A percentile compares a stretch with the other conserved stretches of the same genome.
Conservation (phyloP, 2,888 invertebrate species). For the Copidosoma aretas region DNA sequence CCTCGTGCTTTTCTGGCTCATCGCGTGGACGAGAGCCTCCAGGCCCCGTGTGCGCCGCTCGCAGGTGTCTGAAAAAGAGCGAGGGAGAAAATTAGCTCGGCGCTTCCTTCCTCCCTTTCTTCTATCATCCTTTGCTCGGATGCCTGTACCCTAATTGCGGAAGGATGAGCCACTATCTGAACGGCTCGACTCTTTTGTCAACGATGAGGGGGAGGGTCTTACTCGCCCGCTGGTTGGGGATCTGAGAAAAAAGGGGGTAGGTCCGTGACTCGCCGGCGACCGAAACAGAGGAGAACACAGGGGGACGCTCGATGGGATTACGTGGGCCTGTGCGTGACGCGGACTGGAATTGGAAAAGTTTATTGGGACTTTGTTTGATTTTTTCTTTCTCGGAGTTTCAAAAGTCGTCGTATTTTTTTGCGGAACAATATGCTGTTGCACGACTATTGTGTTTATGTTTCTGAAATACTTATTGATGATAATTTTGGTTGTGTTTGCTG, state of each 20-base stretch:
- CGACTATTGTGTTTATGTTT: too few relatives aligned
- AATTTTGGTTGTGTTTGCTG: too few relatives aligned
- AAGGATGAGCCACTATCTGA: background rate
- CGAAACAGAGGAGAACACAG: background rate
- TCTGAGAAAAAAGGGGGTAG: background rate
- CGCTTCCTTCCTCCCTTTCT: background rate
- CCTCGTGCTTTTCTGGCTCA: slow-evolving; percentile 60
- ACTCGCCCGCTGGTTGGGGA: background rate
- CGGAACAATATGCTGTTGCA: too few relatives aligned
- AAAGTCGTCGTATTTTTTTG: too few relatives aligned
- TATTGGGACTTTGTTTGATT: too few relatives aligned
- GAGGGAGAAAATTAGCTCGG: background rate
- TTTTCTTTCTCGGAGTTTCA: too few relatives aligned
- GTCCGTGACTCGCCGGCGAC: background rate
- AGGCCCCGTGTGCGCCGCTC: slow-evolving; percentile 61
- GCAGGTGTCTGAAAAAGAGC: slow-evolving; percentile 62
- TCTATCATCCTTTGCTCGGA: background rate
- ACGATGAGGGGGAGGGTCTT: background rate
- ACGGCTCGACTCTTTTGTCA: background rate
- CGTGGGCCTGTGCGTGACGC: background rate
- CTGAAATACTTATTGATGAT: too few relatives aligned
- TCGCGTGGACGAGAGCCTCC: slow-evolving; percentile 62
- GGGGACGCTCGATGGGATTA: too few relatives aligned
- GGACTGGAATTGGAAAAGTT: background rate
- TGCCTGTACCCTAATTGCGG: background rate